Base-by-base conservation (phyloP, 1,140 invertebrate genomes). In the Drosophila subobscura region DNA sequence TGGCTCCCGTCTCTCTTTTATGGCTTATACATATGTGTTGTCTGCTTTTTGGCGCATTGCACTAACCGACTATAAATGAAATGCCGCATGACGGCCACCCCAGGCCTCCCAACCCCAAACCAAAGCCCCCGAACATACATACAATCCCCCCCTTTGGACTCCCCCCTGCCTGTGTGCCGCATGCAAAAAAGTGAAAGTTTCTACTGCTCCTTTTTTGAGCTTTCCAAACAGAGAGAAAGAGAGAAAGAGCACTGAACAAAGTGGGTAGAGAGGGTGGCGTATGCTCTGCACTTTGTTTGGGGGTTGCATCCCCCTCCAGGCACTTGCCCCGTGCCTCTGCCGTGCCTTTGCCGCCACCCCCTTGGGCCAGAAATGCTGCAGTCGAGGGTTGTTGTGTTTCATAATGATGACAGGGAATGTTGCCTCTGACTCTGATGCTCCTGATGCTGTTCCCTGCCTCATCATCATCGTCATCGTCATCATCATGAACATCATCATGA, bases 121-220 rank as follows among this genome's bases (percentile, higher is more conserved):
- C 33, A 37, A 37, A 37, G 3, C 33, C 33, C 33, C 33, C 12
- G 1, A 37, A 37, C 33, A 37, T 37, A 12, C 49, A 56, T 50
- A 7, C 47, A 16, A 37, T 33, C 20, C 14, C 37, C 60, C 37
- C 47, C 27, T 25, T 47, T 42, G n/a, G 37, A 51, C 33, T 41
- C 8, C 47, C 50, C 45, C 22, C 14, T 54, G 70, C 51, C 49
- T 42, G 5, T 51, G 22, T 44, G 53, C 20, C 49, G 27, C 57
- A 78, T 81, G 83, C 83, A 79, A 88, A 88, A 73, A 88, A 88
- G 83, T 88, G 83, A 88, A 88, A 88, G 84, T 88, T 89, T 76
- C 64, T 89, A 72, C 65, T 74, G 71, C 70, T 74, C 71, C 71
- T 74, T 74, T 73, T 74, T 74, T 74, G 71, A 51, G 60, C 14